A percentile compares a stretch with the other conserved stretches of the same genome.
phyloP scores from a whole-genome alignment of 2,888 invertebrate genomes.

The Megastigmus dorsalis region DNA sequence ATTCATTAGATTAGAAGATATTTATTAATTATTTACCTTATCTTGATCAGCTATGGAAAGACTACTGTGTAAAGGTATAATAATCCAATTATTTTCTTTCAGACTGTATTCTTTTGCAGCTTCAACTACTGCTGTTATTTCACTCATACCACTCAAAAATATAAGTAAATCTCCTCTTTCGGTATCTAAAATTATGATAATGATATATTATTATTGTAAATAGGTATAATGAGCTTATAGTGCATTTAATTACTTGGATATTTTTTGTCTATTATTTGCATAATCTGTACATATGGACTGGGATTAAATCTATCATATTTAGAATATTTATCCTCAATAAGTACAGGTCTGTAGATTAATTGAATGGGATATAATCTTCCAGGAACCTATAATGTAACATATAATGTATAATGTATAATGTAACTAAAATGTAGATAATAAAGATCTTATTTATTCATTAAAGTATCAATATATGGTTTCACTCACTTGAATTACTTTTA shows the following conservation, averaged over 20 bases:
- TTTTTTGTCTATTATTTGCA: constrained; percentile 94
- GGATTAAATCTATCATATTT: constrained; percentile 89
- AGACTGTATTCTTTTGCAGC: constrained; percentile 88
- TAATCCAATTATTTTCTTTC: constrained; percentile 90
- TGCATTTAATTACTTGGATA: constrained; percentile 82
- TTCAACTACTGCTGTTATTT: constrained; percentile 91
- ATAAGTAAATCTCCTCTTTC: constrained; percentile 96
- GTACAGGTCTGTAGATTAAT: constrained; percentile 87
- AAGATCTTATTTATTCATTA: too few species aligned
- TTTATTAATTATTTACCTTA: too few species aligned
- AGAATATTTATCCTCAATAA: constrained; percentile 78
- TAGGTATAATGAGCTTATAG: too few species aligned
- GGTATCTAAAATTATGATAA: constrained; percentile 75
- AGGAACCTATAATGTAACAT: constrained; percentile 81
- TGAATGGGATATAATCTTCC: constrained; percentile 96
- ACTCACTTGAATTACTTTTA: constrained; percentile 86
- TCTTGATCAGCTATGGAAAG: constrained; percentile 96
- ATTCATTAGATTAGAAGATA: too few species aligned
- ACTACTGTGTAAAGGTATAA: constrained; percentile 93
- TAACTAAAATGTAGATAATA: constrained; percentile 2
- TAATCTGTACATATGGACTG: constrained; percentile 92
- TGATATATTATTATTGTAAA: constrained; percentile 5
- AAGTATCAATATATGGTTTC: too few species aligned
- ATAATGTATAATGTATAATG: constrained; percentile 12
- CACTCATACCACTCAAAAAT: constrained; percentile 95